These are phyloP conservation scores for Acleris holmiana DNA, from an alignment of 2,888 invertebrate species.

Conservation along the genomic window DNA sequence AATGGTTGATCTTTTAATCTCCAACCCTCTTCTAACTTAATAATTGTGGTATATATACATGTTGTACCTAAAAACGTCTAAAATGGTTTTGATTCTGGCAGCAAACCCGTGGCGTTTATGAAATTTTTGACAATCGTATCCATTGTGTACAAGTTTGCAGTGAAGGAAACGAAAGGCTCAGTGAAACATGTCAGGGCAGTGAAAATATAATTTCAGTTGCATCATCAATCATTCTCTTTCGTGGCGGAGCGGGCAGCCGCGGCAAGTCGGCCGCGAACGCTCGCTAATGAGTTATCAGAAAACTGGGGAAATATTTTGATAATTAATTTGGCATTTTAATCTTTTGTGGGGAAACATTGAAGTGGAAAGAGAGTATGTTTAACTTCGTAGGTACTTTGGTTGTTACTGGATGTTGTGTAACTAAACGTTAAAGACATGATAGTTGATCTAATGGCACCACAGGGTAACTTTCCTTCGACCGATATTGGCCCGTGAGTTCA, in stretches of 20 bases:
- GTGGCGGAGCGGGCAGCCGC: conserved; percentile 2
- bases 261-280: conserved; percentile 20
- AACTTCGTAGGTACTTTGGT: too few species aligned
- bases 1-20: too few species aligned
- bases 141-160: background rate
- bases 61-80: too few species aligned
- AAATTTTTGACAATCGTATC: background rate
- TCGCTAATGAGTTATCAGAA: conserved; percentile 30
- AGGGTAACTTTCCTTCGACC: too few species aligned
- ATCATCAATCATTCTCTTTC: conserved; percentile 30
- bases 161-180: conserved; percentile 6
- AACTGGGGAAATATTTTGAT: conserved; percentile 15
- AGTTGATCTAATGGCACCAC: too few species aligned
- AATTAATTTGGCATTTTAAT: background rate
- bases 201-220: conserved; percentile 29
- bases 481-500: too few species aligned
- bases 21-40: too few species aligned
- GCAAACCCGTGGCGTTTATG: too few species aligned
- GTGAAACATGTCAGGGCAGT: conserved; percentile 14
- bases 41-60: too few species aligned
- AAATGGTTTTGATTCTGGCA: too few species aligned
- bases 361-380: background rate
- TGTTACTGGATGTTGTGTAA: too few species aligned
- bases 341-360: background rate
- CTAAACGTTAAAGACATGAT: too few species aligned